Conservation (phyloP, 37 sponge, comb jelly and placozoan genomes). For the Sycon ciliatum region DNA sequence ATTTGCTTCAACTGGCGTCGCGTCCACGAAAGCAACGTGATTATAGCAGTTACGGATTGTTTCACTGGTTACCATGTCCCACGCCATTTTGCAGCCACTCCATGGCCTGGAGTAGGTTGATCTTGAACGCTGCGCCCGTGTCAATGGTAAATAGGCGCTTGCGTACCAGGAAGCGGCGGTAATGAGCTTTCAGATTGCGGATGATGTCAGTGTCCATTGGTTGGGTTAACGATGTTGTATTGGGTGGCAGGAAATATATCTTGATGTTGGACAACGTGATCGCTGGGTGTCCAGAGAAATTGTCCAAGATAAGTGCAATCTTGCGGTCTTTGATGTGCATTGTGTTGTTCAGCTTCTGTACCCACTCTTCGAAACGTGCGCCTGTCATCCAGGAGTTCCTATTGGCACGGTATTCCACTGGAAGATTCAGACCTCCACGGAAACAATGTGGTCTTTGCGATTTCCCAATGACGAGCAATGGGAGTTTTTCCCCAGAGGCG, state of each 20-base stretch:
- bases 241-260: constrained; percentile 23
- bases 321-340: background rate
- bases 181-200: constrained; percentile 18
- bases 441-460: constrained; percentile 12
- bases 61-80: constrained; percentile 13
- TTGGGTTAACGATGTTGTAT: constrained; percentile 22
- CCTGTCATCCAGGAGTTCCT: constrained; percentile 18
- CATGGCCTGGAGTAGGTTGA: constrained; percentile 20
- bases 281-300: constrained; percentile 17
- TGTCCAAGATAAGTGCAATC: constrained; percentile 19
- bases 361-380: constrained; percentile 13
- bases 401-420: constrained; percentile 5
- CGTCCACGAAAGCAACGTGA: too few relatives aligned
- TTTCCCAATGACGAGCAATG: constrained; percentile 10
- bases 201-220: constrained; percentile 21
- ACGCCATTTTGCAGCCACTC: constrained; percentile 16
- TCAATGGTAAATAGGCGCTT: constrained; percentile 8
- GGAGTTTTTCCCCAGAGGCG: constrained; percentile 1
- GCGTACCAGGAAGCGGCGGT: constrained; percentile 11
- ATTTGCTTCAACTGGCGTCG: too few relatives aligned
- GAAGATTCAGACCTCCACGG: constrained; percentile 8
- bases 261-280: constrained; percentile 14
- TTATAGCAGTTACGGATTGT: constrained; percentile 29
- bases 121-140: background rate
- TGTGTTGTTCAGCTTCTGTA: constrained; percentile 6